These are phyloP conservation scores for Aspidiotus destructor DNA, from an alignment of 2,888 invertebrate genomes.

Conservation along the genomic window DNA sequence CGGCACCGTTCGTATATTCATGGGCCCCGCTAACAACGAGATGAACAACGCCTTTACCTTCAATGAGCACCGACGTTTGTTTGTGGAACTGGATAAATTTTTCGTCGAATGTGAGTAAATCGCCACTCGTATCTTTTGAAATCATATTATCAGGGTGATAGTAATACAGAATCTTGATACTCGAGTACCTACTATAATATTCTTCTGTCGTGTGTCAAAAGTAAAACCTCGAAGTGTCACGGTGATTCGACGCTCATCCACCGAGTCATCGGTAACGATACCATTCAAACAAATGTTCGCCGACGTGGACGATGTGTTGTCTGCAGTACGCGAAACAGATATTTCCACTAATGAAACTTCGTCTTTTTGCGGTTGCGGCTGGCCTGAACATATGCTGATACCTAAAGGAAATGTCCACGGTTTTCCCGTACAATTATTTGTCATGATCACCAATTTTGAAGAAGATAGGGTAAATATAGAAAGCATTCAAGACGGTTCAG, in stretches of 20 bases:
- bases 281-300: slow-evolving; percentile 74
- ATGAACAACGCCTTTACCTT: slow-evolving; percentile 54
- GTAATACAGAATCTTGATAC: too few species aligned
- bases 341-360: slow-evolving; percentile 51
- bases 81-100: slow-evolving; percentile 66
- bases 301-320: slow-evolving; percentile 50
- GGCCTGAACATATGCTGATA: slow-evolving; percentile 44
- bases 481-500: background rate
- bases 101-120: slow-evolving; percentile 47
- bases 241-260: slow-evolving; percentile 53
- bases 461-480: slow-evolving; percentile 36
- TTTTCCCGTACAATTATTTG: slow-evolving; percentile 41
- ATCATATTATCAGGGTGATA: too few species aligned
- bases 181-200: too few species aligned
- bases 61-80: slow-evolving; percentile 52
- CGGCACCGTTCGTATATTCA: slow-evolving; percentile 60
- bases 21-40: slow-evolving; percentile 57
- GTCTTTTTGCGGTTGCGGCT: slow-evolving; percentile 64
- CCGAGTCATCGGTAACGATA: slow-evolving; percentile 70
- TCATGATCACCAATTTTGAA: slow-evolving; percentile 41
- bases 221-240: slow-evolving; percentile 39
- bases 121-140: background rate
- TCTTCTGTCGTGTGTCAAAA: too few species aligned
- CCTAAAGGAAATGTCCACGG: slow-evolving; percentile 42
- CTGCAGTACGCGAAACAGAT: slow-evolving; percentile 41